Percentiles rank a stretch among this genome's conserved stretches.
These are phyloP conservation scores for Bucorvus abyssinicus DNA, from an alignment of 2,797 vertebrate genomes.

Conservation along the genomic window DNA sequence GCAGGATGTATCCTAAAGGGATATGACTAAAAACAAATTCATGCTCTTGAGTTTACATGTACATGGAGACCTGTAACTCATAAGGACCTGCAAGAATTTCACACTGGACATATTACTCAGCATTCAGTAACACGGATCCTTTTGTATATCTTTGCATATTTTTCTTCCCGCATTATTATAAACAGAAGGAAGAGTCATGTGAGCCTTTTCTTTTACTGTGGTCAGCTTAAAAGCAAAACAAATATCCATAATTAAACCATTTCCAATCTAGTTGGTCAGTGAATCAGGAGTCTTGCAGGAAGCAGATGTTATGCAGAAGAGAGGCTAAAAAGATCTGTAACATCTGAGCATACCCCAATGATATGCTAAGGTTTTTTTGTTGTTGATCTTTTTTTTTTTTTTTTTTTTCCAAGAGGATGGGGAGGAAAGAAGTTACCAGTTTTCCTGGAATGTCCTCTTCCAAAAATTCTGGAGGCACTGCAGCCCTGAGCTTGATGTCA, in stretches of 20 bases:
- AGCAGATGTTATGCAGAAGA: constrained; percentile 58
- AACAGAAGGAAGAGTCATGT: constrained; percentile 24
- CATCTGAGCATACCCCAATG: constrained; percentile 11
- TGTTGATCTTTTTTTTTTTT: neutral
- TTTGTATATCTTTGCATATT: neutral
- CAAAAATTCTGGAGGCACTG: constrained; percentile 5
- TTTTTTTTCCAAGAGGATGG: neutral
- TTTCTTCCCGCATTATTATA: constrained; percentile 26
- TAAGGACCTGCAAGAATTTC: neutral
- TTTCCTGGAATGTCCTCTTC: constrained; percentile 64
- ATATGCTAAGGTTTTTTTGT: neutral
- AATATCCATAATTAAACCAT: constrained; percentile 52
- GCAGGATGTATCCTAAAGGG: neutral
- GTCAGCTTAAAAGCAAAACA: constrained; percentile 60
- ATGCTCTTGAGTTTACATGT: neutral
- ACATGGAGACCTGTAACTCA: neutral
- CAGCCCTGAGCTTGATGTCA: constrained; percentile 1
- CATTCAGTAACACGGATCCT: neutral
- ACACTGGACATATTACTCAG: neutral
- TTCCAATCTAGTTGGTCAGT: constrained; percentile 42
- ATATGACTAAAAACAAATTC: neutral
- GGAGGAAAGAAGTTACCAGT: constrained; percentile 47
- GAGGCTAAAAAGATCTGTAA: neutral
- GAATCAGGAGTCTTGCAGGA: constrained; percentile 53
- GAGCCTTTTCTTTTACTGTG: constrained; percentile 52